phyloP scores from a whole-genome alignment of 2,888 invertebrate genomes.

The Brachyptera putata region DNA sequence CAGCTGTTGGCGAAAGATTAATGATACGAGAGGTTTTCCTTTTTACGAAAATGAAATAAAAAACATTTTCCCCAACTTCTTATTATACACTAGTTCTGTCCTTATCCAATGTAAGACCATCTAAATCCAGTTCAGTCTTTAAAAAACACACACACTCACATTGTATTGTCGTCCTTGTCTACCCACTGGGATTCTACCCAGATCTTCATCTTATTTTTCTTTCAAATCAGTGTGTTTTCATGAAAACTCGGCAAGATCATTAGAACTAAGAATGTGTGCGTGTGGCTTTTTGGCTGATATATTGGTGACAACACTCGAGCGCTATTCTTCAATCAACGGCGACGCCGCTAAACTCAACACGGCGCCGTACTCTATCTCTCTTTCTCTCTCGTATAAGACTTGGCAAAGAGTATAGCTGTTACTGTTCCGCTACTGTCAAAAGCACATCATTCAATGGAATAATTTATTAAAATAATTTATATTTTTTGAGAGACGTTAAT shows the following conservation, averaged over 20 bases:
- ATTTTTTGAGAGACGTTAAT: too few species aligned
- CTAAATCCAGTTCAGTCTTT: too few species aligned
- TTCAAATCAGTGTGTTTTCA: conserved; percentile 17
- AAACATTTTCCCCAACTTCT: not conserved
- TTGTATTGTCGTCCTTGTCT: not conserved
- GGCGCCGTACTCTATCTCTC: too few species aligned
- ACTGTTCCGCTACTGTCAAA: too few species aligned
- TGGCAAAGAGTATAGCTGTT: too few species aligned
- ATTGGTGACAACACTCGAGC: not conserved
- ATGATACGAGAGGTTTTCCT: conserved; percentile 30
- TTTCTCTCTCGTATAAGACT: too few species aligned
- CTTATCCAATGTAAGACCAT: too few species aligned
- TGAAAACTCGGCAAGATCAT: conserved; percentile 28
- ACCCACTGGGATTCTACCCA: not conserved
- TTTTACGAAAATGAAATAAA: conserved; percentile 16
- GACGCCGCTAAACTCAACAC: too few species aligned
- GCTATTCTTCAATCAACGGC: conserved; percentile 8
- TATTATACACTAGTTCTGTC: not conserved
- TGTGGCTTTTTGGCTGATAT: not conserved
- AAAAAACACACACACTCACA: too few species aligned
- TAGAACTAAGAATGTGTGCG: conserved; percentile 11
- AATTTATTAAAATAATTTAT: too few species aligned
- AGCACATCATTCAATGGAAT: too few species aligned
- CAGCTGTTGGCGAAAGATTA: conserved; percentile 35
- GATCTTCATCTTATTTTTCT: not conserved